phyloP scores from a whole-genome alignment of 23 tunicate species.

The Trididemnum nubilum region DNA sequence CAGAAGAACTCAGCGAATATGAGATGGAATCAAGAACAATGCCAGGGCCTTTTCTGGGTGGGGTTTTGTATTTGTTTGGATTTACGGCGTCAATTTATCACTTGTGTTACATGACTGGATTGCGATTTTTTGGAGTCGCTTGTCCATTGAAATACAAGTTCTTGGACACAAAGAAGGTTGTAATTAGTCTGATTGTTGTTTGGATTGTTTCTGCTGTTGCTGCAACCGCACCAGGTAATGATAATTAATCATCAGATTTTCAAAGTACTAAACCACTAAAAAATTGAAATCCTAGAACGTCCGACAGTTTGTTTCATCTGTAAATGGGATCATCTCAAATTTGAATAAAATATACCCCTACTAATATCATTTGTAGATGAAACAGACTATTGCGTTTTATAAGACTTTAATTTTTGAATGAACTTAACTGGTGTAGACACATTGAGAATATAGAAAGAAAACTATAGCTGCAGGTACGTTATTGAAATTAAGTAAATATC shows the following conservation, averaged over 20 bases:
- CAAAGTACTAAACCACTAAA: no score
- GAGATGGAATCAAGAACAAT: background rate
- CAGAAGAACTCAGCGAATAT: constrained; percentile 3
- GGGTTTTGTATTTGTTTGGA: constrained; percentile 9
- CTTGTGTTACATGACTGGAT: constrained; percentile 10
- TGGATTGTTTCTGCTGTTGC: constrained; percentile 31
- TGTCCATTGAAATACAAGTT: constrained; percentile 21
- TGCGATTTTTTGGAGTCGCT: constrained; percentile 4
- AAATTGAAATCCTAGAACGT: no score
- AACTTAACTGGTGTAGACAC: no score
- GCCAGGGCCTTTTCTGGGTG: background rate
- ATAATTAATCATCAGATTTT: background rate
- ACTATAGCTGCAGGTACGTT: no score
- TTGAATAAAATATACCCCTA: no score
- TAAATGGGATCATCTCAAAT: no score
- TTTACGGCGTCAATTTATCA: constrained; percentile 39
- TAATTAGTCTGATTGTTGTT: background rate
- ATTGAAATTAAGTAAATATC: no score
- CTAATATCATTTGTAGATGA: no score
- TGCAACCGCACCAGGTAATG: constrained; percentile 14
- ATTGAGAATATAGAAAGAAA: no score
- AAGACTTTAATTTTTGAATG: no score
- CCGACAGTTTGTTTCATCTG: no score
- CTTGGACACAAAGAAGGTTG: background rate
- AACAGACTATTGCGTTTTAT: no score